Base-by-base conservation (phyloP, 2,113 vertebrate species). In the Arothron firmamentum region DNA sequence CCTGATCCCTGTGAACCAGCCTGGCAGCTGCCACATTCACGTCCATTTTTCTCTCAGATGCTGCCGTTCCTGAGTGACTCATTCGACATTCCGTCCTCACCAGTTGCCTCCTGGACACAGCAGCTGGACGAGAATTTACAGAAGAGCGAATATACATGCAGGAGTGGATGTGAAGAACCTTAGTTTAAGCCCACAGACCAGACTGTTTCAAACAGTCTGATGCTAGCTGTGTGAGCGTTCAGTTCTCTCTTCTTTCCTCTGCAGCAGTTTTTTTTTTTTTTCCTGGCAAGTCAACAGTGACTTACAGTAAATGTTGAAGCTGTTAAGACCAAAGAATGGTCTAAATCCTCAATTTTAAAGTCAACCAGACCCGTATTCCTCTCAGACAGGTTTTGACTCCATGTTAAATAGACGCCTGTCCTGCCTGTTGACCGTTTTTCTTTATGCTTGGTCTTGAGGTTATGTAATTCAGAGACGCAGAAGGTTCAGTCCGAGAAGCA, bases 61-160 rank as follows among this genome's bases (percentile, higher is more conserved):
- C 51, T 55, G 54, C 20, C 43, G 2, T 25, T 17, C 6, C 8
- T 48, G 12, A 72, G 55, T 79, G 74, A 82, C 77, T 75, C 77
- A 74, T 63, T 53, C 23, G 12, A 60, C 72, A 74, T 82, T 74
- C 57, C 69, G 80, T 80, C 79, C 34, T 31, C 77, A 66, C 54
- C 67, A 72, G 41, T 65, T 62, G 60, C 57, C 65, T 13, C 59
- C 66, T 76, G 75, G 78, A 45, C 69, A 67, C 58, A 49, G 52
- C 20, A 19, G 56, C 43, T 61, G 52, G 52, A 56, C 51, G 52
- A 59, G 61, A 50, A 16, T 3, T 20, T 28, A 38, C 34, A 38
- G 34, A 38, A 38, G 34, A 38, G 34, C 25, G 4, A 28, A 28
- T 23, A 23, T 23, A 23, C 3, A 3, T 23, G 3, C 2, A 23